These are phyloP conservation scores for Cantharis rufa DNA, from an alignment of 2,888 invertebrate genomes.

Conservation along the genomic window DNA sequence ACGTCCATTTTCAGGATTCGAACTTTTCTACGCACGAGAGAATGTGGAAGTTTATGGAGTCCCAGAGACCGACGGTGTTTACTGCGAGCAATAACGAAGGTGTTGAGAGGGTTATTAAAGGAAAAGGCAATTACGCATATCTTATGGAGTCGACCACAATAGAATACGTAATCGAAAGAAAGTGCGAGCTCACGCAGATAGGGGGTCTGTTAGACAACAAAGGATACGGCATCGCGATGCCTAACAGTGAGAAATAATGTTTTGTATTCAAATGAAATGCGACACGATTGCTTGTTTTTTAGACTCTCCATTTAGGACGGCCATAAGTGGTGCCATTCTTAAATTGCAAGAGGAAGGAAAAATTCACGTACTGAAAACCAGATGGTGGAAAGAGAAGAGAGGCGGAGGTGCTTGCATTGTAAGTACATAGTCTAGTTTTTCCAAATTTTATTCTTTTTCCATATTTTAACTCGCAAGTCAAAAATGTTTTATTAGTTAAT, in stretches of 20 bases:
- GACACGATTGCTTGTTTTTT: constrained; percentile 35
- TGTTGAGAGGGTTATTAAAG: constrained; percentile 83
- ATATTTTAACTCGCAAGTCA: background rate
- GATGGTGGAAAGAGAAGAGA: constrained; percentile 97
- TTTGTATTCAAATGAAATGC: background rate
- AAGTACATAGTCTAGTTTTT: constrained; percentile 48
- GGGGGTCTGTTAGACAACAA: constrained; percentile 92
- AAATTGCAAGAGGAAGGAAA: constrained; percentile 95
- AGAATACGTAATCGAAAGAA: constrained; percentile 89
- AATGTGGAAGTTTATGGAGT: constrained; percentile 96
- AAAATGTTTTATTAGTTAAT: background rate
- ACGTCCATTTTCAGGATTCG: constrained; percentile 70
- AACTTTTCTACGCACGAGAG: constrained; percentile 91
- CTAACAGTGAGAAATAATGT: constrained; percentile 72
- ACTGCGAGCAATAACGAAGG: constrained; percentile 86
- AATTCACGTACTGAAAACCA: constrained; percentile 89
- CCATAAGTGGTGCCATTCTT: constrained; percentile 91
- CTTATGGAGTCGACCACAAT: constrained; percentile 97
- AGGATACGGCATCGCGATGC: constrained; percentile 94
- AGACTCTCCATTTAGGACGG: constrained; percentile 94
- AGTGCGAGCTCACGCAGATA: constrained; percentile 89
- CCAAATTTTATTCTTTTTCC: background rate
- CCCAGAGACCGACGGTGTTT: constrained; percentile 85
- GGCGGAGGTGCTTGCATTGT: constrained; percentile 87
- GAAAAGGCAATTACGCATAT: constrained; percentile 89